Evolutionary conservation across 2,888 invertebrate species (phyloP).

Genomic region (Orthonychiurus folsomi): DNA sequence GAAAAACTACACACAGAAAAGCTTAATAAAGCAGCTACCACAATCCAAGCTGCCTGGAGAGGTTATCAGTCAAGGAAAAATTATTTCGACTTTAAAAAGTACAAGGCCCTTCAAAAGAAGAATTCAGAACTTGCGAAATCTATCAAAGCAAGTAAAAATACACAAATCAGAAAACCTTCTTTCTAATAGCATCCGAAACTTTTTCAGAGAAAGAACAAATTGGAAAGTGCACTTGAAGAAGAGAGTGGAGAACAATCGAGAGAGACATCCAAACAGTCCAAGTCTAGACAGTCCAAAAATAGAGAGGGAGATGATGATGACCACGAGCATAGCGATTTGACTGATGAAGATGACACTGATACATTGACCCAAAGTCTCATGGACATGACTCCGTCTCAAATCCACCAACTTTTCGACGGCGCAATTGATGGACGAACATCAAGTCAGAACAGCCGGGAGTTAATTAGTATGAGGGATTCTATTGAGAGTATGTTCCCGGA

Average conservation of each 20-base stretch:
- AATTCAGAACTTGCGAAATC: background rate
- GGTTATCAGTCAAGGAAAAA: conserved; percentile 31
- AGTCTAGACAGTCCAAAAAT: conserved; percentile 6
- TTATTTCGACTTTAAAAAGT: conserved; percentile 28
- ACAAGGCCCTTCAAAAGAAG: conserved; percentile 21
- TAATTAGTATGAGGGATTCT: too few relatives aligned
- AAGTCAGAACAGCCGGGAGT: too few relatives aligned
- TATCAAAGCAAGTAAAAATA: background rate
- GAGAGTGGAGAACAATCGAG: too few relatives aligned
- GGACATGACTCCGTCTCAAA: conserved; percentile 9
- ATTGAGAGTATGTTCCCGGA: conserved; percentile 12
- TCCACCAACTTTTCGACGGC: conserved; percentile 4
- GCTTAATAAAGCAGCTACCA: conserved; percentile 13
- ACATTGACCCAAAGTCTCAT: conserved; percentile 3
- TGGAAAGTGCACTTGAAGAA: too few relatives aligned
- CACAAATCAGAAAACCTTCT: too few relatives aligned
- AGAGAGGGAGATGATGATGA: background rate
- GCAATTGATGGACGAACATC: too few relatives aligned
- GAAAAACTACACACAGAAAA: too few relatives aligned
- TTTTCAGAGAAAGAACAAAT: too few relatives aligned
- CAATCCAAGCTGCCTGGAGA: conserved; percentile 30
- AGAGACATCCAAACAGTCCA: background rate
- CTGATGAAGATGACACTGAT: background rate
- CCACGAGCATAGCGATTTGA: conserved; percentile 3
- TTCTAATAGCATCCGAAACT: too few relatives aligned